phyloP scores from a whole-genome alignment of 2,113 vertebrate genomes.

The Macaca fascicularis region T2T-MFA8v1.1 NC_088384.1:110331001-110331500 shows the following conservation, averaged over 20 bases:
- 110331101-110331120: background rate
- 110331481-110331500: background rate
- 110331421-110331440: background rate
- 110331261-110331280: background rate
- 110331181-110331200: background rate
- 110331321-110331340: background rate
- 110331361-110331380: background rate
- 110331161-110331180: background rate
- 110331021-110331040: background rate
- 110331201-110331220: background rate
- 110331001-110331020: background rate
- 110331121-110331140: background rate
- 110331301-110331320: background rate
- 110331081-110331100: background rate
- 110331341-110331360: background rate
- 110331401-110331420: background rate
- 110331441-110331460: accelerated
- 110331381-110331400: background rate
- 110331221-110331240: background rate
- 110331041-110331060: background rate
- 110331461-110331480: background rate
- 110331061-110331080: background rate
- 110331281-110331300: background rate
- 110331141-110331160: background rate
- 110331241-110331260: background rate